Percentiles rank a stretch among this genome's conserved stretches.
Conservation (phyloP, 2,797 vertebrate species). For the Glossophaga mutica region DNA sequence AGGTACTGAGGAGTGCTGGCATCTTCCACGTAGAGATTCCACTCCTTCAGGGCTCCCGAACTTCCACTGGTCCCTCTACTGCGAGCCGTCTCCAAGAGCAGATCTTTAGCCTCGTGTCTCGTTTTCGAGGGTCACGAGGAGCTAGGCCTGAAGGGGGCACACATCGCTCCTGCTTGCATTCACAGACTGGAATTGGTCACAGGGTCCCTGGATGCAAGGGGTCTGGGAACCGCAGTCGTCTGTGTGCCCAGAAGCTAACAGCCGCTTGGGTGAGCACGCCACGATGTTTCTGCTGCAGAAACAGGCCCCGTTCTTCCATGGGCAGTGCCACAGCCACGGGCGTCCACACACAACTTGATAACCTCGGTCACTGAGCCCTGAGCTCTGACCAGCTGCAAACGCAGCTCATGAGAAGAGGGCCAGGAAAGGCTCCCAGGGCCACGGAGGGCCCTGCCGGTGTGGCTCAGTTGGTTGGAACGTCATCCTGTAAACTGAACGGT, state of each 20-base stretch:
- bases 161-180: neutral
- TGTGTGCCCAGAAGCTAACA: neutral
- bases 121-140: neutral
- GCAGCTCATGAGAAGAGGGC: neutral
- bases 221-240: neutral
- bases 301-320: neutral
- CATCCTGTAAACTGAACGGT: neutral
- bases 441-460: neutral
- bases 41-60: neutral
- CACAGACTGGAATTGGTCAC: neutral
- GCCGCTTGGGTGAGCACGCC: fast-evolving
- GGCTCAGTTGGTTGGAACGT: neutral
- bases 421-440: neutral
- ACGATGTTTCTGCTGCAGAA: neutral
- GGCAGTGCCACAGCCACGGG: neutral
- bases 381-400: neutral
- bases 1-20: neutral
- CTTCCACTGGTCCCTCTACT: neutral
- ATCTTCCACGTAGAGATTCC: neutral
- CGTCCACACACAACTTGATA: neutral
- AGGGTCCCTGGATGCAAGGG: neutral
- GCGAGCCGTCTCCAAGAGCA: neutral
- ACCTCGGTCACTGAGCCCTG: neutral
- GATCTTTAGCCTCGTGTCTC: fast-evolving
- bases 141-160: neutral